Base-by-base conservation (phyloP, 1,140 invertebrate genomes). In the Orussus abietinus region DNA sequence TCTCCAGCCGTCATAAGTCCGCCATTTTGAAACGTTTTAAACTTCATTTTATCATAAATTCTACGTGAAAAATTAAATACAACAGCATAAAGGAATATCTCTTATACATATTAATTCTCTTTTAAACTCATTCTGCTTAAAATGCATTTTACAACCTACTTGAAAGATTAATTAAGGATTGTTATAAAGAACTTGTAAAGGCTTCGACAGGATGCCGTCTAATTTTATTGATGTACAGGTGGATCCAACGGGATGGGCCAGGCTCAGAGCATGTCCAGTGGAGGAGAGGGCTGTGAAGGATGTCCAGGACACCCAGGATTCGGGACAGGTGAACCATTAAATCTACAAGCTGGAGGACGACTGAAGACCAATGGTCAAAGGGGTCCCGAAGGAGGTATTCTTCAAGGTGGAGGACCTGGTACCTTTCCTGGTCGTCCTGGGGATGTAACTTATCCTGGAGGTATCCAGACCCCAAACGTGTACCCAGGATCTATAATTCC, bases 171-270 rank as follows among this genome's bases (percentile, higher is more conserved):
- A 39, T 32, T 17, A 46, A 42, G 33, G 13, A 36, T 29, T 21
- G 20, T 34, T 15, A 26, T 7, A 12, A 34, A 19, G 9, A 19
- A 25, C 17, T 32, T 11, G 14, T 20, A 21, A 21, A 21, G 15
- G 9, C n/a, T 19, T 21, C 28, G 36, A 19, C 9, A 41, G 41
- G 37, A 18, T 29, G 14, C 31, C 44, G 9, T 2, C n/a, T 21
- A 25, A 43, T 37, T 22, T 33, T 31, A 40, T 22, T 32, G 9
- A 25, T 14, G 4, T 12, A 48, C 37, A 85, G 83, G 77, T 74
- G 83, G 82, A 13, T 80, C 65, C 17, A 83, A 79, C 59, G 85
- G 85, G 40, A 88, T 88, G 83, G 85, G 85, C 2, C 84, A 87
- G 74, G 85, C 85, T 1, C 86, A 90, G 70, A 89, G 86, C 73